Percentiles rank a stretch among this genome's conserved stretches.
phyloP scores from a whole-genome alignment of 2,797 vertebrate species.

The Crenichthys baileyi region DNA sequence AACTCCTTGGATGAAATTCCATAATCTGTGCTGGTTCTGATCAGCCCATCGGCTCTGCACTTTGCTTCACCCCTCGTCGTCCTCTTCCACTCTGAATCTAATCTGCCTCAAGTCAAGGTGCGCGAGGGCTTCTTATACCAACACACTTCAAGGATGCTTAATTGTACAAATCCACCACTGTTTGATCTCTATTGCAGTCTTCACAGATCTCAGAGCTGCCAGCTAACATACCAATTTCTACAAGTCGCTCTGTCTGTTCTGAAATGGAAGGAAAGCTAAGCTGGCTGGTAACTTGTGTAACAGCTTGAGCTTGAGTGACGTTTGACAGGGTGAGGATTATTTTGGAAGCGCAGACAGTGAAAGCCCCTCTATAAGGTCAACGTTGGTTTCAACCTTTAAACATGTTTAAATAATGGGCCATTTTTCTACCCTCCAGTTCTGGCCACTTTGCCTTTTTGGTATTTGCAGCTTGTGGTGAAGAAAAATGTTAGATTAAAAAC shows the following conservation, averaged over 20 bases:
- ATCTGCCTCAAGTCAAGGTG: slow-evolving; percentile 58
- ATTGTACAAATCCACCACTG: slow-evolving; percentile 75
- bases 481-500: slow-evolving; percentile 15
- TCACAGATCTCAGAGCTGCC: slow-evolving; percentile 74
- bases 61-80: slow-evolving; percentile 12
- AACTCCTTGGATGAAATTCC: slow-evolving; percentile 52
- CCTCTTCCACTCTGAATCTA: slow-evolving; percentile 22
- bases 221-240: slow-evolving; percentile 75
- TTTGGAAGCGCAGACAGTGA: slow-evolving; percentile 73
- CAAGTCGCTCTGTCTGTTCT: slow-evolving; percentile 61
- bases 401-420: slow-evolving; percentile 69
- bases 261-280: slow-evolving; percentile 74
- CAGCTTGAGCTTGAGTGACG: slow-evolving; percentile 81
- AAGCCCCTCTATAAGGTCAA: slow-evolving; percentile 80
- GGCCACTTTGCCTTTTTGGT: slow-evolving; percentile 62
- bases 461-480: slow-evolving; percentile 62
- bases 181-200: slow-evolving; percentile 75
- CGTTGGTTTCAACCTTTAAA: slow-evolving; percentile 78
- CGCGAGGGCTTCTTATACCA: slow-evolving; percentile 57
- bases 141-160: slow-evolving; percentile 66
- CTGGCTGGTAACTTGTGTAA: slow-evolving; percentile 79
- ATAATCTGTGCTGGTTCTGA: slow-evolving; percentile 58
- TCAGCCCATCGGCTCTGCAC: slow-evolving; percentile 44
- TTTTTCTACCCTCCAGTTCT: slow-evolving; percentile 56
- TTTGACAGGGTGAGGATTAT: slow-evolving; percentile 82